Base-by-base conservation (phyloP, 2,888 invertebrate genomes). In the Andrena bucephala region DNA sequence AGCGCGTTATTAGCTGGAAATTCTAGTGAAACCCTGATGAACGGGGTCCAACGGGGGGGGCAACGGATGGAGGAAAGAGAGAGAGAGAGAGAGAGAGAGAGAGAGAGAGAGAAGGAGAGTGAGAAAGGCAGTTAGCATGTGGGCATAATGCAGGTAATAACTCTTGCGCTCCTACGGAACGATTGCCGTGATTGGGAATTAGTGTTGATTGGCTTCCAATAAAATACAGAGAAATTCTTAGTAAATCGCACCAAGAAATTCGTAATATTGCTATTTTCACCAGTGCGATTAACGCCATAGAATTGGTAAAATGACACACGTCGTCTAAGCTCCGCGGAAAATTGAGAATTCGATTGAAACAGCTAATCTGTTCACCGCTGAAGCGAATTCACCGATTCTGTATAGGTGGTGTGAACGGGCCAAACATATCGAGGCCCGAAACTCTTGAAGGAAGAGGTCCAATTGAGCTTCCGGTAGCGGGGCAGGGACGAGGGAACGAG, bases 1-100 rank as follows among this genome's bases (percentile, higher is more conserved):
- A 72, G 69, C 81, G 82, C 66, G 82, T 83, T 83, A 81, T 83
- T 83, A 83, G 83, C 77, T 82, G 68, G 73, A 82, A 83, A 82
- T 81, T 82, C 77, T 77, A 62, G 69, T 31, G 82, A 77, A 83
- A 83, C 81, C 82, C 63, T 57, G 81, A 77, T 70, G 71, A 81
- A 80, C 75, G 65, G 59, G 42, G 52, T n/a, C 8, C 20, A 36
- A 36, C 33, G 4, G 57, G 42, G 57, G 42, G 57, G 24, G n/a
- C 4, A 13, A 3, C 13, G 13, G 13, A 42, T 2, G n/a, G n/a
- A 24, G 31, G 16, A 31, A 29, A 0, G 20, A 63, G 20, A 48
- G n/a, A 27, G 20, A 63, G 20, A 48, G n/a, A 27, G n/a, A 20
- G 2, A 27, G 24, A 2, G n/a, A 16, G 24, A 4, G 59, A 16